phyloP scores from a whole-genome alignment of 2,797 vertebrate species.

The Zonotrichia albicollis region DNA sequence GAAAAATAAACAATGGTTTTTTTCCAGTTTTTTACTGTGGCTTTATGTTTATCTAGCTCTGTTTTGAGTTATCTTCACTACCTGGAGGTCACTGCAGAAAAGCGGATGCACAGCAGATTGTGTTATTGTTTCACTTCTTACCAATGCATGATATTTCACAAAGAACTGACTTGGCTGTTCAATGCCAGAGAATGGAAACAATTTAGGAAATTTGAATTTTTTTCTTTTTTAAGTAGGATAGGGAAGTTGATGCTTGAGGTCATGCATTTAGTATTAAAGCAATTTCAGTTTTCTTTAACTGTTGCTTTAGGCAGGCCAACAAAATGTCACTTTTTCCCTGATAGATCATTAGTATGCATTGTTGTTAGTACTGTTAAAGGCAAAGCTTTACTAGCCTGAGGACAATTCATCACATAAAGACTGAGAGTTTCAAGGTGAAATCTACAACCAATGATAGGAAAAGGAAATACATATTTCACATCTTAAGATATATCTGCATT shows the following conservation, averaged over 20 bases:
- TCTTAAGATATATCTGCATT: neutral
- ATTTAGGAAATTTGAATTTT: neutral
- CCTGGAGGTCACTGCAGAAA: neutral
- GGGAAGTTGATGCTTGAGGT: neutral
- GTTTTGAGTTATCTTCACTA: neutral
- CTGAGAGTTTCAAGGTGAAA: conserved; percentile 45
- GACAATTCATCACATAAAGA: conserved; percentile 5
- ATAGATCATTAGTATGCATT: neutral
- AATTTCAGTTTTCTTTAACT: neutral
- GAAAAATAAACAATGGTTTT: neutral
- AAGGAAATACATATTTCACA: neutral
- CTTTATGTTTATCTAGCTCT: neutral
- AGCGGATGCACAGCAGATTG: neutral
- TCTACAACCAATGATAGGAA: neutral
- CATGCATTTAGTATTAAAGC: neutral
- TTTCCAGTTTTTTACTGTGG: neutral
- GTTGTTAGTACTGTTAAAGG: neutral
- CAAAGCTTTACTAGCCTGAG: conserved; percentile 28
- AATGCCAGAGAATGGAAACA: neutral
- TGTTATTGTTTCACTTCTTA: neutral
- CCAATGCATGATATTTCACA: neutral
- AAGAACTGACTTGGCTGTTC: neutral
- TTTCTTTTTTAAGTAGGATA: neutral
- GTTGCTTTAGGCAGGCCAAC: neutral
- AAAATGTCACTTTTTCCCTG: neutral